A percentile compares a stretch with the other conserved stretches of the same genome.
phyloP scores from a whole-genome alignment of 1,140 invertebrate species.

The Philopotamus ludificatus region DNA sequence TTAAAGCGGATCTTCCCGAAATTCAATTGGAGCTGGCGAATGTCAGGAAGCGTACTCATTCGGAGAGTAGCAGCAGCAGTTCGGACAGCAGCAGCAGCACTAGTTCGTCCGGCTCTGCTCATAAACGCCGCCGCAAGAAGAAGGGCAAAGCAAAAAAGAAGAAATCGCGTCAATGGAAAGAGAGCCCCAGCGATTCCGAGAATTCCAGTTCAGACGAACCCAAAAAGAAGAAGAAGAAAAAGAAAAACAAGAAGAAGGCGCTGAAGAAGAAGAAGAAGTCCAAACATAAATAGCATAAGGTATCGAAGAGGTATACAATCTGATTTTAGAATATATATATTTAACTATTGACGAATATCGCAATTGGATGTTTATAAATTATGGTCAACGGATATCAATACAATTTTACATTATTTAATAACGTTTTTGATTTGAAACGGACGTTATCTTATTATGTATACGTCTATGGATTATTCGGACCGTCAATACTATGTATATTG shows the following conservation, averaged over 20 bases:
- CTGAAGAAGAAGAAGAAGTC: slow-evolving; percentile 57
- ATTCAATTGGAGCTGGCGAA: slow-evolving; percentile 53
- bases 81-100: slow-evolving; percentile 49
- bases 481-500: too few relatives aligned
- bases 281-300: slow-evolving; percentile 49
- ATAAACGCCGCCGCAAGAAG: slow-evolving; percentile 50
- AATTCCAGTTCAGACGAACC: slow-evolving; percentile 53
- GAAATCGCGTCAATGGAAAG: slow-evolving; percentile 50
- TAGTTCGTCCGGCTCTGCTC: slow-evolving; percentile 50
- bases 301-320: too few relatives aligned
- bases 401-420: too few relatives aligned
- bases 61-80: slow-evolving; percentile 51
- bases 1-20: slow-evolving; percentile 45
- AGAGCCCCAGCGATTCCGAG: slow-evolving; percentile 52
- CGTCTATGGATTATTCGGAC: too few relatives aligned
- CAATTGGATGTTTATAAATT: too few relatives aligned
- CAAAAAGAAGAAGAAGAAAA: slow-evolving; percentile 56
- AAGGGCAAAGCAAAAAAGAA: slow-evolving; percentile 53
- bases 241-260: slow-evolving; percentile 56
- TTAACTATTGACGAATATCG: too few relatives aligned
- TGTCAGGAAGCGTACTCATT: slow-evolving; percentile 53
- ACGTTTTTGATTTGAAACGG: too few relatives aligned
- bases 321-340: too few relatives aligned
- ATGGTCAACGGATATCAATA: too few relatives aligned
- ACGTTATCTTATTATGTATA: too few relatives aligned